Evolutionary conservation across 1,140 invertebrate genomes (phyloP).

Genomic region (Macrosteles quadrilineatus): DNA sequence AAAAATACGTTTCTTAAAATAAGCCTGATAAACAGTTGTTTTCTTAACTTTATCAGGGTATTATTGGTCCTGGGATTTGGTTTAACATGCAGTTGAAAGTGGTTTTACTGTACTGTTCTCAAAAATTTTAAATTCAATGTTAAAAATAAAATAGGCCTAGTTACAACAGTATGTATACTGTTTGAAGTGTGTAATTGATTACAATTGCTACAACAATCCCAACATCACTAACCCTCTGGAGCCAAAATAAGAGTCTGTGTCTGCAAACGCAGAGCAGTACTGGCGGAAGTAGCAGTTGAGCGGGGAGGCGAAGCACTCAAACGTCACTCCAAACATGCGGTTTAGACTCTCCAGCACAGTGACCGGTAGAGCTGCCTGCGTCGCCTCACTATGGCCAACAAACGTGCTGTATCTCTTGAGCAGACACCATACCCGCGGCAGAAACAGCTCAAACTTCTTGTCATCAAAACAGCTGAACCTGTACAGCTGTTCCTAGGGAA

Average conservation of each 20-base stretch:
- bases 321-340: conserved; percentile 89
- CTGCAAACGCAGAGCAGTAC: conserved; percentile 93
- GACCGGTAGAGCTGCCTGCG: conserved; percentile 85
- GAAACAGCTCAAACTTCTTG: conserved; percentile 92
- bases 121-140: too few relatives aligned
- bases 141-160: too few relatives aligned
- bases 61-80: too few relatives aligned
- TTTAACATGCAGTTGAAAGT: too few relatives aligned
- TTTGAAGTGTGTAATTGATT: too few relatives aligned
- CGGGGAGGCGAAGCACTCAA: conserved; percentile 96
- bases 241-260: conserved; percentile 96
- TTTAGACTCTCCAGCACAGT: conserved; percentile 93
- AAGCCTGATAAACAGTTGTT: too few relatives aligned
- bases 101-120: too few relatives aligned
- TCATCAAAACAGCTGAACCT: conserved; percentile 94
- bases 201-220: too few relatives aligned
- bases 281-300: conserved; percentile 96
- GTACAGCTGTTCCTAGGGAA: conserved; percentile 85
- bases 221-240: conserved; percentile 86
- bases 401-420: conserved; percentile 88
- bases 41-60: too few relatives aligned
- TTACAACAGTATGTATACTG: too few relatives aligned
- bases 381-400: conserved; percentile 66
- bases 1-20: too few relatives aligned
- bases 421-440: conserved; percentile 91